Evolutionary conservation across 2,797 vertebrate genomes (phyloP).

Genomic region (Geotrypetes seraphini): DNA sequence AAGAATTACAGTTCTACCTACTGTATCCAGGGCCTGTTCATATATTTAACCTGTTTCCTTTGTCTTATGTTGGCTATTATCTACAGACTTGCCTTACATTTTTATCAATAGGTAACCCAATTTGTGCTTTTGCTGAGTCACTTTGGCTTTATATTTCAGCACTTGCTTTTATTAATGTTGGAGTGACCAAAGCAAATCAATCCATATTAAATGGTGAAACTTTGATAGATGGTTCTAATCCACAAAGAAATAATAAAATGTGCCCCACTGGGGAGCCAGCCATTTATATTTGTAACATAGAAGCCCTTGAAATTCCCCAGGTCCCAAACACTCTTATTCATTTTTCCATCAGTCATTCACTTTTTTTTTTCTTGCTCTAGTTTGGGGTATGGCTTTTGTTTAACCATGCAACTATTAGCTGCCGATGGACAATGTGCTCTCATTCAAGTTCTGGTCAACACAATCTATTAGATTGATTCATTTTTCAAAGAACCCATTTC

Average conservation of each 20-base stretch:
- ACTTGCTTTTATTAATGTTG: background rate
- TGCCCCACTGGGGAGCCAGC: background rate
- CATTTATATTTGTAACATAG: background rate
- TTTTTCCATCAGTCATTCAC: background rate
- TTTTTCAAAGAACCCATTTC: too few species aligned
- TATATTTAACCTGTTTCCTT: conserved; percentile 10
- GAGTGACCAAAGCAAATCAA: background rate
- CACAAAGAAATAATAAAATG: background rate
- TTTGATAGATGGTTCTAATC: background rate
- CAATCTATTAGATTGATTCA: too few species aligned
- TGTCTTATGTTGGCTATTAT: background rate
- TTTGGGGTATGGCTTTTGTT: background rate
- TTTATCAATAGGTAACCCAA: background rate
- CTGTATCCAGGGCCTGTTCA: background rate
- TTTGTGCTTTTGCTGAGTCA: background rate
- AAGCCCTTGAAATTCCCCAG: background rate
- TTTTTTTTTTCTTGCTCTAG: background rate
- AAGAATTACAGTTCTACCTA: too few species aligned
- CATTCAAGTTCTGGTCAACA: too few species aligned
- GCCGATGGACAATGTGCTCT: too few species aligned
- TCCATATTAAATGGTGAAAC: background rate
- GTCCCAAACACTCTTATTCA: rapidly evolving
- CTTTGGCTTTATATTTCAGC: background rate
- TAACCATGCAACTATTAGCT: too few species aligned
- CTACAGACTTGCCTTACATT: background rate